Evolutionary conservation across 1,140 invertebrate genomes (phyloP).

Genomic region (Drosophila quadrilineata): DNA sequence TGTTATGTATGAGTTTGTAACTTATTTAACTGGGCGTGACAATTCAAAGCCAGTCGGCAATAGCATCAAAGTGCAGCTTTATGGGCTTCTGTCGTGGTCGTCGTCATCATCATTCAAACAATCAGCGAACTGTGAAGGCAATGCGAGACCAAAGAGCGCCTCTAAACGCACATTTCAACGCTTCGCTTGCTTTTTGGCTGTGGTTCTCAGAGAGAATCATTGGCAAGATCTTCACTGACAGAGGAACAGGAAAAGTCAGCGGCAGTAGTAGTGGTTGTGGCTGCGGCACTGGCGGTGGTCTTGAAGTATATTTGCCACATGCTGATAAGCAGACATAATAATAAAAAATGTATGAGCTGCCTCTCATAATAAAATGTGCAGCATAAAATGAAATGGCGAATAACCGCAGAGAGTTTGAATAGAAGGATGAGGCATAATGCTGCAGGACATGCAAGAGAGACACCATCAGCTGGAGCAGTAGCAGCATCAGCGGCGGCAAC

Average conservation of each 20-base stretch:
- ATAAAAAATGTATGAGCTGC: conserved; percentile 76
- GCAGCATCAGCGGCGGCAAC: conserved; percentile 48
- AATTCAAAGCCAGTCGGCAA: conserved; percentile 68
- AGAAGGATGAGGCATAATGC: too few species aligned
- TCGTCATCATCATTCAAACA: conserved; percentile 71
- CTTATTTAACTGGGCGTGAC: conserved; percentile 62
- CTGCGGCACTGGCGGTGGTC: conserved; percentile 23
- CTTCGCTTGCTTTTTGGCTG: conserved; percentile 48
- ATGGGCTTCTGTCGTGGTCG: conserved; percentile 53
- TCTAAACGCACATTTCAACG: conserved; percentile 76
- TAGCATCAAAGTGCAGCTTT: conserved; percentile 50
- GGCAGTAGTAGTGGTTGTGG: conserved; percentile 6
- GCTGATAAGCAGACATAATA: conserved; percentile 79
- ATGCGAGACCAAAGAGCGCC: conserved; percentile 65
- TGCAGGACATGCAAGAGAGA: conserved; percentile 1
- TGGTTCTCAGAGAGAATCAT: conserved; percentile 1
- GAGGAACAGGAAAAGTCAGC: not conserved
- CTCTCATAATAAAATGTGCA: conserved; percentile 76
- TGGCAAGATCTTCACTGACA: not conserved
- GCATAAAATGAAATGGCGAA: conserved; percentile 77
- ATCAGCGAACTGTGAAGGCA: conserved; percentile 76
- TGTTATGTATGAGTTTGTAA: conserved; percentile 5
- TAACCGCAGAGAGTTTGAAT: conserved; percentile 39
- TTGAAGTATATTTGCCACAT: conserved; percentile 75
- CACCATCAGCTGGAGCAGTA: conserved; percentile 1